Conservation (phyloP, 2,797 vertebrate species). For the Ciconia nigra region DNA sequence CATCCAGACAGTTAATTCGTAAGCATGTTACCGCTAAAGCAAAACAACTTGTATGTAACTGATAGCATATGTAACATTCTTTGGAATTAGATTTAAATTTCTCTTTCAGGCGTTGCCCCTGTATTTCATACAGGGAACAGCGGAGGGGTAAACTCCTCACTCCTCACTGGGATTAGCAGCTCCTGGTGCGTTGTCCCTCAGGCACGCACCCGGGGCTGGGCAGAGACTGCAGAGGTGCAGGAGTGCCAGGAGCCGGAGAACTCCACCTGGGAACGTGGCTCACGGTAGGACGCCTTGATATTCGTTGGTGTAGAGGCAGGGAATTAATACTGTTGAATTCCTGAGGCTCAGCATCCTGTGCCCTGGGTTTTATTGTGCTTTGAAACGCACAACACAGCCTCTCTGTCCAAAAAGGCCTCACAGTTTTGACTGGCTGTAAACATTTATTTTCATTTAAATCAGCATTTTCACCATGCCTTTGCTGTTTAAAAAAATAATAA, state of each 20-base stretch:
- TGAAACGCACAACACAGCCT: background rate
- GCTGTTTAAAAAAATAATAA: background rate
- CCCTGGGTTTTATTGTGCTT: background rate
- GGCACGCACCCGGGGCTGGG: fast-evolving
- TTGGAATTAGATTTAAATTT: background rate
- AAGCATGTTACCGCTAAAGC: background rate
- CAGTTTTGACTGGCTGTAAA: constrained; percentile 12
- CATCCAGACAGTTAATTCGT: background rate
- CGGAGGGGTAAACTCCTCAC: background rate
- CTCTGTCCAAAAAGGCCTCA: constrained; percentile 7
- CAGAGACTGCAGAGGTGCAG: fast-evolving
- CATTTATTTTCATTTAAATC: background rate
- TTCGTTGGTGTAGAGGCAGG: background rate
- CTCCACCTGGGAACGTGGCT: background rate
- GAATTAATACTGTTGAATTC: background rate
- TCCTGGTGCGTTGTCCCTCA: background rate
- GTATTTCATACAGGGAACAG: background rate
- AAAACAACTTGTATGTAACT: background rate
- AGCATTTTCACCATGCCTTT: background rate
- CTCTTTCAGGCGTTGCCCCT: background rate
- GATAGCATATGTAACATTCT: background rate
- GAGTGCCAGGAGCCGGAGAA: background rate
- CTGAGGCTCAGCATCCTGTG: background rate
- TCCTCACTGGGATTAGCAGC: background rate
- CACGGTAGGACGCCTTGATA: background rate